Evolutionary conservation across 2,113 vertebrate species (phyloP).

Genomic region (Spea multiplicata): DNA sequence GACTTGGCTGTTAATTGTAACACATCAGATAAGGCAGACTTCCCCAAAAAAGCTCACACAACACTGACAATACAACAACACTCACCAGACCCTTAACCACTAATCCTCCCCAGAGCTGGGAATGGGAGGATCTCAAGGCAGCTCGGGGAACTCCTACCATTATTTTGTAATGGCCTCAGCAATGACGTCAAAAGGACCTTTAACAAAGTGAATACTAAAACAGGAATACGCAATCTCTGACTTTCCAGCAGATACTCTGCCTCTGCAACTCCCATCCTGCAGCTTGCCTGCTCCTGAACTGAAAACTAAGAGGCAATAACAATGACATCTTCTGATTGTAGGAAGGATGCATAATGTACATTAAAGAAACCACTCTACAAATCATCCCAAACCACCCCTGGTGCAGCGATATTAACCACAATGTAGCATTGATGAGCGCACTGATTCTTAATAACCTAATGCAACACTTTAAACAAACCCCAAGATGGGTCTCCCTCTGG

Average conservation of each 20-base stretch:
- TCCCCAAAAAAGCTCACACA: too few species aligned
- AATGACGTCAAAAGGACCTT: conserved; percentile 6
- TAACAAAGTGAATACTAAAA: neutral
- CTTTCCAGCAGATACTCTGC: neutral
- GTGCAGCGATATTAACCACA: neutral
- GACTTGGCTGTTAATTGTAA: too few species aligned
- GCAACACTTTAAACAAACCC: neutral
- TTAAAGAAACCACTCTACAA: too few species aligned
- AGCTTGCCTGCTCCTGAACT: neutral
- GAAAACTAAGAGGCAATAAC: neutral
- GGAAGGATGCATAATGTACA: too few species aligned
- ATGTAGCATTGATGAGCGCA: neutral
- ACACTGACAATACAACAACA: neutral
- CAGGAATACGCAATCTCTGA: neutral
- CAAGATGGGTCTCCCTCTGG: neutral
- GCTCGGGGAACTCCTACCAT: conserved; percentile 9
- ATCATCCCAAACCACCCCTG: neutral
- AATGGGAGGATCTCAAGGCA: conserved; percentile 6
- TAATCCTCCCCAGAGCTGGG: conserved; percentile 1
- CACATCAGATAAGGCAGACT: too few species aligned
- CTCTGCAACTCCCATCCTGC: neutral
- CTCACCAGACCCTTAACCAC: conserved; percentile 11
- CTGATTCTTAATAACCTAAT: too few species aligned
- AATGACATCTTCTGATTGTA: too few species aligned
- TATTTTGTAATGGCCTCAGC: conserved; percentile 5